These are phyloP conservation scores for Ambastaia sidthimunki DNA, from an alignment of 2,797 vertebrate genomes.

Conservation along the genomic window DNA sequence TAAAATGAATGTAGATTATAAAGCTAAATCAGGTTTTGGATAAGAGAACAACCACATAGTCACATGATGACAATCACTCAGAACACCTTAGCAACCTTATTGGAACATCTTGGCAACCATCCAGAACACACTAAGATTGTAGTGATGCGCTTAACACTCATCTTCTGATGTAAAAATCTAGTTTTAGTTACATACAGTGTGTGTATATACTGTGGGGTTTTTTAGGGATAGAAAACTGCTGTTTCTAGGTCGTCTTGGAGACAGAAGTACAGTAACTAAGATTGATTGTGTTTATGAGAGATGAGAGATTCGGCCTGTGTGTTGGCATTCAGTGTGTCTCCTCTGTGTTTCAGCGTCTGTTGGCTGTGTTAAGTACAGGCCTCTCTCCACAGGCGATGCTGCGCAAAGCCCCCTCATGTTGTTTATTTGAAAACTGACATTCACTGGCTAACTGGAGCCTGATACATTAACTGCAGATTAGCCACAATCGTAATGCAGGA, in stretches of 20 bases:
- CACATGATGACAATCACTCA: background rate
- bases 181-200: background rate
- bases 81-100: conserved; percentile 8
- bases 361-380: conserved; percentile 36
- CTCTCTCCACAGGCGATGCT: conserved; percentile 46
- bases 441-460: background rate
- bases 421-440: conserved; percentile 35
- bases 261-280: conserved; percentile 14
- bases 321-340: conserved; percentile 51
- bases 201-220: conserved; percentile 11
- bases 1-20: no score
- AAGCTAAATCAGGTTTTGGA: no score
- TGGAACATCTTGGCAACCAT: conserved; percentile 25
- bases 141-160: background rate
- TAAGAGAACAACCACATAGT: no score
- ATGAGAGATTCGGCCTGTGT: conserved; percentile 37
- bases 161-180: background rate
- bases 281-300: conserved; percentile 46
- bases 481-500: no score
- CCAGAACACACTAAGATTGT: conserved; percentile 15
- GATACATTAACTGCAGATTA: conserved; percentile 19
- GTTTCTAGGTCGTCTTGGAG: conserved; percentile 20
- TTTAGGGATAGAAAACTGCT: conserved; percentile 9
- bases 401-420: conserved; percentile 40
- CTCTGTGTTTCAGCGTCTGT: conserved; percentile 52